A percentile compares a stretch with the other conserved stretches of the same genome.
Conservation (phyloP, 2,797 vertebrate genomes). For the Yasuhikotakia modesta region DNA sequence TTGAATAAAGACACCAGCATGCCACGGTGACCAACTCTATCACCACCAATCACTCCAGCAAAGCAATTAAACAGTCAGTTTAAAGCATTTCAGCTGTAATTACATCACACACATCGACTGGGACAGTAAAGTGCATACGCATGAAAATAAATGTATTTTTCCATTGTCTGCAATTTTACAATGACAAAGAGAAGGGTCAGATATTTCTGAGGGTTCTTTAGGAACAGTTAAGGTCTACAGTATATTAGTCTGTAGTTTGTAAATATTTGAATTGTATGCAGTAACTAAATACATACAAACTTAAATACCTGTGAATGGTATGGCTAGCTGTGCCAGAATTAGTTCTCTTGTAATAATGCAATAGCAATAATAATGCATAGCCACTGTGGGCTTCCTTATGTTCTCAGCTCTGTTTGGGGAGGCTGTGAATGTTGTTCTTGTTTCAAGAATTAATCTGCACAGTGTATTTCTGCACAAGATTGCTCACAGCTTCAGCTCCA, state of each 20-base stretch:
- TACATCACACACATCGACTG: slow-evolving; percentile 71
- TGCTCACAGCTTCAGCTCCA: slow-evolving; percentile 29
- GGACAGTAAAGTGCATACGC: slow-evolving; percentile 59
- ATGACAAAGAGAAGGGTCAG: slow-evolving; percentile 50
- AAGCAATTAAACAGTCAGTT: slow-evolving; percentile 75
- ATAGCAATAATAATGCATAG: background rate
- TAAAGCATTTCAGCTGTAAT: slow-evolving; percentile 76
- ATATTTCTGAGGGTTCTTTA: background rate
- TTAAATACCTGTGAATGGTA: background rate
- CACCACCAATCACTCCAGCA: slow-evolving; percentile 69
- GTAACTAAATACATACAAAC: background rate
- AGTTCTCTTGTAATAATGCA: too few species aligned
- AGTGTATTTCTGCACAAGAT: slow-evolving; percentile 23
- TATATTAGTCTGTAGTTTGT: background rate
- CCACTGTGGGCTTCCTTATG: background rate
- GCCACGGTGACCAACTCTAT: slow-evolving; percentile 61
- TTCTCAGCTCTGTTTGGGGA: background rate
- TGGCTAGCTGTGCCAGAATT: too few species aligned
- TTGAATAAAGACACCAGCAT: slow-evolving; percentile 66
- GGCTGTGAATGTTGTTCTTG: background rate
- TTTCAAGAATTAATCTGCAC: slow-evolving; percentile 11
- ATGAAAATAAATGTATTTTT: slow-evolving; percentile 34
- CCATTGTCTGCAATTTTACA: slow-evolving; percentile 59
- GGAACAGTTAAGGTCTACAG: background rate
- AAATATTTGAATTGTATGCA: background rate